Evolutionary conservation across 2,888 invertebrate genomes (phyloP), one percentile per base, ranked within the genome.

Genomic region (Brachypterus glaber): DNA sequence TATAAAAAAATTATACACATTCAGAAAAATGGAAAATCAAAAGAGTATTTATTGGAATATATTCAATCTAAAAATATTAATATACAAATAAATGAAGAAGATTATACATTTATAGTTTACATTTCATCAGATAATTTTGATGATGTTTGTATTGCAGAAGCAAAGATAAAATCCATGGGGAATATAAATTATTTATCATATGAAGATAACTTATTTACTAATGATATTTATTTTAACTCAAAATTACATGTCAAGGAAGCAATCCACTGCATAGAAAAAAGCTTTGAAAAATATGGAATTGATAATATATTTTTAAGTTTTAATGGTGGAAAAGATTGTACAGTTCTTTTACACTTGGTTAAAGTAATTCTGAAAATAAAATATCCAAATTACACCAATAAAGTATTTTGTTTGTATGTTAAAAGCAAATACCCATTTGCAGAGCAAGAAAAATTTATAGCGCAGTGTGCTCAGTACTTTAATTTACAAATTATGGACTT

Each of bases 321-420:
- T 65, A 98, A 98, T 61, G 98, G 98, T 3, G 98, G 98, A 2
- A 98, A 98, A 69, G 98, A 98, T 68, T 97, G 97, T 60, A 96
- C 96, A 0, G 90, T 84, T 0, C 71, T 97, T 9, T 68, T 98
- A 24, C 84, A 90, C 62, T 62, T 91, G 44, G 65, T 71, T 8
- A 64, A 73, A 47, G 68, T 72, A 2, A 68, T 77, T 8, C 55
- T 72, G 15, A 54, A 55, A 35, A 51, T 45, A 54, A 60, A 57
- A 30, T 63, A 59, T 48, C 56, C 60, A 1, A 35, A 56, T 12
- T 54, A 51, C 40, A 50, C 47, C 3, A 50, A 47, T 31, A 47
- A 45, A 5, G 66, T 84, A 2, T 71, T 79, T 53, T 79, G 85
- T 25, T 68, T 95, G 18, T 95, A 95, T 57, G 84, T 97, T 30